Percentiles rank a stretch among this genome's conserved stretches.
These are phyloP conservation scores for Helicorthomorpha holstii DNA, from an alignment of 1,140 invertebrate species.

Conservation along the genomic window DNA sequence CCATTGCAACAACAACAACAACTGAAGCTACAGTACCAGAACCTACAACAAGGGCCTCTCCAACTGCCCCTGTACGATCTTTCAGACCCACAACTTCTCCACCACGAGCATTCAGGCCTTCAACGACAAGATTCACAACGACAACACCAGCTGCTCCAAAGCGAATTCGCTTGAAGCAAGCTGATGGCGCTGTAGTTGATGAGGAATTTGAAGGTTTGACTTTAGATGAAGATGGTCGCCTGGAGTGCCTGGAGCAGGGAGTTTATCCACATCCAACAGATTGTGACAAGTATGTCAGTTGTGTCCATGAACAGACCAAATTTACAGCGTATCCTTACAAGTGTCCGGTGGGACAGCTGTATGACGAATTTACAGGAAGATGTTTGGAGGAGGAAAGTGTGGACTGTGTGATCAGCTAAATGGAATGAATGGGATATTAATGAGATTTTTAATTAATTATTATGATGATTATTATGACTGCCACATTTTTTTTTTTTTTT, in stretches of 20 bases:
- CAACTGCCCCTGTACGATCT: neutral
- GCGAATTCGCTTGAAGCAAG: neutral
- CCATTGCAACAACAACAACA: neutral
- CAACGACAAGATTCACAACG: neutral
- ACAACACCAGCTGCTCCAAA: neutral
- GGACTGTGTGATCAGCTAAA: no score
- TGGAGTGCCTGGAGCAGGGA: constrained; percentile 2
- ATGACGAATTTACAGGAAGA: neutral
- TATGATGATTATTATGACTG: no score
- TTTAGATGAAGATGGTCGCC: neutral
- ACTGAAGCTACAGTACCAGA: neutral
- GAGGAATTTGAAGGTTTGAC: neutral
- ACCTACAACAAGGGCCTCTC: neutral
- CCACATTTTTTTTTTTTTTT: no score
- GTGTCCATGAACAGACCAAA: neutral
- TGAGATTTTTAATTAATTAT: no score
- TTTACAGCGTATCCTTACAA: constrained; percentile 4
- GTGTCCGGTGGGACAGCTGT: constrained; percentile 2
- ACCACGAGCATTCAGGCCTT: neutral
- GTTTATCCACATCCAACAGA: constrained; percentile 3
- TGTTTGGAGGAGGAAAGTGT: constrained; percentile 3
- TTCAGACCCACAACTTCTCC: neutral
- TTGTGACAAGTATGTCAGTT: constrained; percentile 6
- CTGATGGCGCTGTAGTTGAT: neutral
- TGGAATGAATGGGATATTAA: no score